Conservation (phyloP, 2,888 invertebrate species). For the Cryptophagus acutangulus region DNA sequence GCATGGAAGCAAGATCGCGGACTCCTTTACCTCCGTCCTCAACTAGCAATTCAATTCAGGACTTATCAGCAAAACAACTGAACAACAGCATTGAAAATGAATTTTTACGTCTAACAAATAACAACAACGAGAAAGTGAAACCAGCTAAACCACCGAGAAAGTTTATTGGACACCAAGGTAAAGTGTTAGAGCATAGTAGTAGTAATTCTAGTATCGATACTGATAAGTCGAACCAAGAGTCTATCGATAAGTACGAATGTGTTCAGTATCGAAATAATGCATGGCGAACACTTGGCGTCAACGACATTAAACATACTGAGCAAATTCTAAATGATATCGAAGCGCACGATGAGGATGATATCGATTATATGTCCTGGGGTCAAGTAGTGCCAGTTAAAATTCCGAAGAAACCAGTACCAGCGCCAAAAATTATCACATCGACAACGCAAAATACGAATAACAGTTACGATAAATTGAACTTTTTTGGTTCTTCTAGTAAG, state of each 20-base stretch:
- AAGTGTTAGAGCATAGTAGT: no score
- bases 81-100: background rate
- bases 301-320: conserved; percentile 69
- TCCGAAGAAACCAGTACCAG: conserved; percentile 29
- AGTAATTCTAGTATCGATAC: background rate
- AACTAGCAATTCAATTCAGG: conserved; percentile 31
- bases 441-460: conserved; percentile 38
- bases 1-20: conserved; percentile 76
- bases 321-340: conserved; percentile 36
- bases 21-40: conserved; percentile 67
- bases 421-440: conserved; percentile 54
- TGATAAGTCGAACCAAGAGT: conserved; percentile 41
- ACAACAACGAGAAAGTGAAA: conserved; percentile 8
- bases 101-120: conserved; percentile 1
- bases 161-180: background rate
- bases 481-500: conserved; percentile 73
- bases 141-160: conserved; percentile 46
- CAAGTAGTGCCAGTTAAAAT: conserved; percentile 42
- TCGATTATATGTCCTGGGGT: conserved; percentile 48
- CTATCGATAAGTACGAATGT: conserved; percentile 65
- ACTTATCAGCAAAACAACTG: background rate
- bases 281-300: conserved; percentile 75
- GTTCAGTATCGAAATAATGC: conserved; percentile 74
- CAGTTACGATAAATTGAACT: conserved; percentile 75
- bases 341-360: conserved; percentile 41